Conservation (phyloP, 1,140 invertebrate genomes). For the Euglossa dilemma region DNA sequence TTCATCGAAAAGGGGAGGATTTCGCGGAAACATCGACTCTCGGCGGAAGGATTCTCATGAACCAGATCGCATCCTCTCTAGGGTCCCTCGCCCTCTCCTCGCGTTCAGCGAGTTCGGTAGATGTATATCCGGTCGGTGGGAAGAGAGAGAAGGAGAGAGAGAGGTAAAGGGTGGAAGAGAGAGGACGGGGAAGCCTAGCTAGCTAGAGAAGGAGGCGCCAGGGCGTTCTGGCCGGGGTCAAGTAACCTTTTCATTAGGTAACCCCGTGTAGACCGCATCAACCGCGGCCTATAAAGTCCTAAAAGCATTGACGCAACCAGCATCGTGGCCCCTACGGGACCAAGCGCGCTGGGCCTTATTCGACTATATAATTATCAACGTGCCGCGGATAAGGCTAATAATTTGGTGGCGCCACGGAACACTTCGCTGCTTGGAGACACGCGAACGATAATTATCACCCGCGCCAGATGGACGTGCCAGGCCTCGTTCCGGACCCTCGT, state of each 20-base stretch:
- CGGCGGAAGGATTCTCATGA: slow-evolving; percentile 61
- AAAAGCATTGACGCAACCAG: slow-evolving; percentile 77
- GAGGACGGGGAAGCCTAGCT: neutral
- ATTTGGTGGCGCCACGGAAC: slow-evolving; percentile 78
- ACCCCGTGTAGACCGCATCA: slow-evolving; percentile 70
- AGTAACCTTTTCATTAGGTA: slow-evolving; percentile 82
- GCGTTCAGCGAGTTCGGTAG: slow-evolving; percentile 13
- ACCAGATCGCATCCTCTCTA: slow-evolving; percentile 48
- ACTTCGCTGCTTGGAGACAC: slow-evolving; percentile 67
- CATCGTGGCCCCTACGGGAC: slow-evolving; percentile 64
- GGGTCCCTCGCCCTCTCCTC: neutral
- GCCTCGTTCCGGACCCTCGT: slow-evolving; percentile 51
- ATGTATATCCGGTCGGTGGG: slow-evolving; percentile 31
- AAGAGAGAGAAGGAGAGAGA: neutral
- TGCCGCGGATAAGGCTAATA: slow-evolving; percentile 75
- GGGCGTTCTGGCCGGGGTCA: slow-evolving; percentile 80
- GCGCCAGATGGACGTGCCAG: slow-evolving; percentile 55
- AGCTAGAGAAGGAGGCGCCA: slow-evolving; percentile 77
- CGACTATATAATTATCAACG: slow-evolving; percentile 75
- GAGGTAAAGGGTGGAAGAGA: neutral
- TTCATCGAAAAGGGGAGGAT: slow-evolving; percentile 47
- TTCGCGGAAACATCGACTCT: slow-evolving; percentile 60
- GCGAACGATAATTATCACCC: slow-evolving; percentile 69
- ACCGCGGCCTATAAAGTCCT: slow-evolving; percentile 75
- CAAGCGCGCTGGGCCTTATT: slow-evolving; percentile 25